Evolutionary conservation across 1,140 invertebrate genomes (phyloP), one percentile per base, ranked within the genome.

Genomic region (Cataglyphis hispanica): DNA sequence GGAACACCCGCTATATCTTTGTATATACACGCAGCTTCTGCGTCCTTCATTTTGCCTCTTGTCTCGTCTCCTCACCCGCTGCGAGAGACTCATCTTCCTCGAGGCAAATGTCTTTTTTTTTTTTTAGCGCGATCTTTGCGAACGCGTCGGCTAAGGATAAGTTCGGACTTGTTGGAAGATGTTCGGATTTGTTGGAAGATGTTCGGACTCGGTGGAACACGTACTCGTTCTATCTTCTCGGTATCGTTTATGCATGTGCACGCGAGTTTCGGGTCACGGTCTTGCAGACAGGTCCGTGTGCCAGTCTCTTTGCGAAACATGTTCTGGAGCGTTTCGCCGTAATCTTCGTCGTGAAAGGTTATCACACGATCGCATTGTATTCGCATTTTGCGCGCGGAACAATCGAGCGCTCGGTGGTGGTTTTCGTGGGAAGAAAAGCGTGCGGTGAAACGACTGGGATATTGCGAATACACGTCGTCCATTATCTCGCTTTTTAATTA

Each of bases 291-390:
- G 60, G 34, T 78, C 22, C 50, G 64, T 70, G 13, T 70, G 13
- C 66, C 67, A 74, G 53, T 83, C 78, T 61, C 78, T 81, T 81
- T 74, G 78, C 61, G 53, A 72, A 43, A 25, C 78, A 74, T 53
- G 53, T 43, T 83, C 76, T 56, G 66, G 31, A 56, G 22, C 78
- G 53, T 63, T 72, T 43, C 64, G 50, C 70, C 27, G 78, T 61
- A 72, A 83, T 83, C 78, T 72, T 60, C 67, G 67, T 72, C 67
- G 67, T 60, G 67, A 83, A 72, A 83, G 78, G 78, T 74, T 83
- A 83, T 83, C 78, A 34, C 67, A 60, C 53, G 78, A 83, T 83
- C 78, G 67, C 78, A 72, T 74, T 60, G 78, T 60, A 66, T 70
- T 70, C 50, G 34, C 77, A 70, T 70, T 70, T 80, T 80, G 77